Conservation (phyloP, 2,888 invertebrate species). For the Rotaria macrura region DNA sequence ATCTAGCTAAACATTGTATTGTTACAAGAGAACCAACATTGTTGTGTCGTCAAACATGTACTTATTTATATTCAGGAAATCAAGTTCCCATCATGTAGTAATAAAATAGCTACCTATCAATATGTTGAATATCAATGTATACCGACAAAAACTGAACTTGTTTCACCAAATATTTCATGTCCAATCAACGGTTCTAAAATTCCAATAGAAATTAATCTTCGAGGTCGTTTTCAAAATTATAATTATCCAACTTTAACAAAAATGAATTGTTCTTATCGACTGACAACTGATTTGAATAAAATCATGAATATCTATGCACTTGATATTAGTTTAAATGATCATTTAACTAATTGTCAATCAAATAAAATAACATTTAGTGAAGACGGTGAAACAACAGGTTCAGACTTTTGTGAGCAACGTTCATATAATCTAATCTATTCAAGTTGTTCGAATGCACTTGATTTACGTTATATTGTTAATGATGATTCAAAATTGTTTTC, state of each 20-base stretch:
- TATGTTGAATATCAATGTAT: conserved; percentile 3
- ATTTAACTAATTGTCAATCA: neutral
- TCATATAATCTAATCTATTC: neutral
- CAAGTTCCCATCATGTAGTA: neutral
- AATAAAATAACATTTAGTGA: neutral
- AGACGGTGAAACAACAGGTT: neutral
- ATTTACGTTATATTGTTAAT: neutral
- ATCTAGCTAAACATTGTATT: neutral
- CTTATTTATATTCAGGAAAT: neutral
- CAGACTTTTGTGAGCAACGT: neutral
- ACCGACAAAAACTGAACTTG: neutral
- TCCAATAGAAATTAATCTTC: neutral
- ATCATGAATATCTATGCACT: neutral
- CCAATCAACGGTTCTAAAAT: neutral
- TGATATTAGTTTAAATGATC: neutral
- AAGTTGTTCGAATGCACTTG: conserved; percentile 8
- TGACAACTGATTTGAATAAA: neutral
- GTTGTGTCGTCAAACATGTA: neutral
- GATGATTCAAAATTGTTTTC: too few relatives aligned
- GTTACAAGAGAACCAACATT: neutral
- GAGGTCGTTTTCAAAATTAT: neutral
- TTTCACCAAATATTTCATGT: neutral
- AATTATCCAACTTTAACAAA: neutral
- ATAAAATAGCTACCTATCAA: neutral
- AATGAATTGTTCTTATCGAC: neutral